A percentile compares a stretch with the other conserved stretches of the same genome.
phyloP scores from a whole-genome alignment of 2,113 vertebrate species.

The Gallinago paraguaiae region DNA sequence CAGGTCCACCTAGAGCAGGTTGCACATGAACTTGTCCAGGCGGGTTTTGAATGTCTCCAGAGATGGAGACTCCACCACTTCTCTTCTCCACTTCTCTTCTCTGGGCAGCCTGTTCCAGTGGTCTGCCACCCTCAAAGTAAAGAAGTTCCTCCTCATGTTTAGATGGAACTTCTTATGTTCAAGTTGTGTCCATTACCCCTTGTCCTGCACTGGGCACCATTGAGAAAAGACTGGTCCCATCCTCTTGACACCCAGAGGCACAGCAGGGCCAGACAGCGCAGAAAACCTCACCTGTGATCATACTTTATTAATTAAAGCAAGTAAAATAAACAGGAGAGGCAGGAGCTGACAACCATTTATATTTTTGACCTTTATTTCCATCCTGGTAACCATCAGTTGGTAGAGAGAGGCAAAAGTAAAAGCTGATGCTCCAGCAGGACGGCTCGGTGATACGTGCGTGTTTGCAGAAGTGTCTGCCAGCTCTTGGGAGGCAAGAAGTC shows the following conservation, averaged over 20 bases:
- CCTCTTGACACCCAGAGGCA: background rate
- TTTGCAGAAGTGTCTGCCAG: background rate
- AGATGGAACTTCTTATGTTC: too few species aligned
- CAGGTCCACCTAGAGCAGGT: too few species aligned
- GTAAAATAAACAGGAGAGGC: background rate
- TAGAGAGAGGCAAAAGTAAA: background rate
- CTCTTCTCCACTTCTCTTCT: too few species aligned
- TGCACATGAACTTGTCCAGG: too few species aligned
- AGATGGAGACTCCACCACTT: too few species aligned
- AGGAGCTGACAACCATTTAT: background rate
- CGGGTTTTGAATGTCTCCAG: too few species aligned
- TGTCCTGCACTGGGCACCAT: too few species aligned
- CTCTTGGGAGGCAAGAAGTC: background rate
- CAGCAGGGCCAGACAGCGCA: background rate
- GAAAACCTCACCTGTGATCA: background rate
- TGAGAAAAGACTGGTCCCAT: too few species aligned
- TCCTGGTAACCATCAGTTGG: background rate
- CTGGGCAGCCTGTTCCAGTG: too few species aligned
- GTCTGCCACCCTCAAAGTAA: too few species aligned
- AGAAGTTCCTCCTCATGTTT: too few species aligned
- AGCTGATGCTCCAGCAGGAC: background rate
- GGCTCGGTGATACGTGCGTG: accelerated
- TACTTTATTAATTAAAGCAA: background rate
- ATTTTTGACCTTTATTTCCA: background rate
- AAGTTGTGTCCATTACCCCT: too few species aligned